phyloP scores from a whole-genome alignment of 2,113 vertebrate genomes.

The Callopanchax toddi region DNA sequence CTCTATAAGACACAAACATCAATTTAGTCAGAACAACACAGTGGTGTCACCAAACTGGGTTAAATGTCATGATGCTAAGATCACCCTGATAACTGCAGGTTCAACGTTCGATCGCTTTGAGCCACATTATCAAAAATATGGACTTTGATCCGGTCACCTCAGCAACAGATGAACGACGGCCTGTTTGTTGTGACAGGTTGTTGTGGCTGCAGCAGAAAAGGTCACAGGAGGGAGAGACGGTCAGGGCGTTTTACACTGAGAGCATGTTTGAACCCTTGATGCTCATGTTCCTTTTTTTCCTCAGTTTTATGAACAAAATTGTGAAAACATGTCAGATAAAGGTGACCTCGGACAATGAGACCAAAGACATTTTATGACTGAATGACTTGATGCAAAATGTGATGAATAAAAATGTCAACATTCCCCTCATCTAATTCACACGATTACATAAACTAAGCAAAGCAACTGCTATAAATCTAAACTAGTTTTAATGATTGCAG shows the following conservation, averaged over 20 bases:
- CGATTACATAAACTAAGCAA: no score
- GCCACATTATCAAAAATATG: slow-evolving; percentile 51
- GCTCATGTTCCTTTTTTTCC: background rate
- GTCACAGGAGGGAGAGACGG: background rate
- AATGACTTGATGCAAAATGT: no score
- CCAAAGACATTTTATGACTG: no score
- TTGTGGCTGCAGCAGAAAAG: slow-evolving; percentile 30
- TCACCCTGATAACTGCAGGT: slow-evolving; percentile 27
- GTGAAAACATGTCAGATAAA: background rate
- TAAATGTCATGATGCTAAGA: slow-evolving; percentile 9
- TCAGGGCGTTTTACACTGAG: no score
- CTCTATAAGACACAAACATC: background rate
- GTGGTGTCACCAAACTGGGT: slow-evolving; percentile 47
- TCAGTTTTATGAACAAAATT: background rate
- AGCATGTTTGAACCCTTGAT: no score
- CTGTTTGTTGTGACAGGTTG: slow-evolving; percentile 3
- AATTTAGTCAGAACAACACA: no score
- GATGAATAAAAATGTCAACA: no score
- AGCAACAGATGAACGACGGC: background rate
- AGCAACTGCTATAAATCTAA: no score
- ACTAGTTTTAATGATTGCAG: no score
- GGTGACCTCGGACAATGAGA: no score
- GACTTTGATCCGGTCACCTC: slow-evolving; percentile 63
- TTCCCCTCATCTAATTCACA: no score
- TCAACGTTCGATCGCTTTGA: slow-evolving; percentile 36